Evolutionary conservation across 2,113 vertebrate species (phyloP).

Genomic region (Perca flavescens): DNA sequence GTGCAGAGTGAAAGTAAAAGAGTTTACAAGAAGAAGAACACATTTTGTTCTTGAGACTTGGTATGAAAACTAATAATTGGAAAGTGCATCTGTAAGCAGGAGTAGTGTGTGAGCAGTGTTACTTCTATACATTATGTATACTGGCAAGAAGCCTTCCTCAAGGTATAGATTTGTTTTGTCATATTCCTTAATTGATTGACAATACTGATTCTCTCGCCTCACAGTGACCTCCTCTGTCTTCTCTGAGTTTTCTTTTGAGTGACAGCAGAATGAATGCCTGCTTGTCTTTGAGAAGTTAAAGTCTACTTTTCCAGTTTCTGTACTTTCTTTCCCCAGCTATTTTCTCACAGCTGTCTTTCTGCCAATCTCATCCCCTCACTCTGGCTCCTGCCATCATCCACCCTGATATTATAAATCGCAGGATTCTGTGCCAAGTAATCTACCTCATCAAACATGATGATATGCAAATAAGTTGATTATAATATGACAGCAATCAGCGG

Average conservation of each 20-base stretch:
- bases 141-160: neutral
- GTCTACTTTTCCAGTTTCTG: slow-evolving; percentile 28
- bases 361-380: slow-evolving; percentile 21
- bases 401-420: slow-evolving; percentile 34
- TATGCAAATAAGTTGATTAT: slow-evolving; percentile 62
- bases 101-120: neutral
- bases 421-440: slow-evolving; percentile 44
- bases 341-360: slow-evolving; percentile 40
- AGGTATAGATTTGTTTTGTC: neutral
- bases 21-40: neutral
- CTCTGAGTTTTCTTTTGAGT: neutral
- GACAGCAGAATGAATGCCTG: neutral
- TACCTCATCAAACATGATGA: slow-evolving; percentile 59
- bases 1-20: too few species aligned
- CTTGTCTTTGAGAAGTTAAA: slow-evolving; percentile 45
- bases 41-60: slow-evolving; percentile 1
- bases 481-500: slow-evolving; percentile 54
- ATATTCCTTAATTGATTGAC: slow-evolving; percentile 9
- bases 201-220: neutral
- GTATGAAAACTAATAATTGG: neutral
- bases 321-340: neutral
- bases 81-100: neutral
- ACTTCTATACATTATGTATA: neutral
- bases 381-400: slow-evolving; percentile 25
- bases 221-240: slow-evolving; percentile 1